phyloP scores from a whole-genome alignment of 2,797 vertebrate genomes.

The Malacoraja senta region DNA sequence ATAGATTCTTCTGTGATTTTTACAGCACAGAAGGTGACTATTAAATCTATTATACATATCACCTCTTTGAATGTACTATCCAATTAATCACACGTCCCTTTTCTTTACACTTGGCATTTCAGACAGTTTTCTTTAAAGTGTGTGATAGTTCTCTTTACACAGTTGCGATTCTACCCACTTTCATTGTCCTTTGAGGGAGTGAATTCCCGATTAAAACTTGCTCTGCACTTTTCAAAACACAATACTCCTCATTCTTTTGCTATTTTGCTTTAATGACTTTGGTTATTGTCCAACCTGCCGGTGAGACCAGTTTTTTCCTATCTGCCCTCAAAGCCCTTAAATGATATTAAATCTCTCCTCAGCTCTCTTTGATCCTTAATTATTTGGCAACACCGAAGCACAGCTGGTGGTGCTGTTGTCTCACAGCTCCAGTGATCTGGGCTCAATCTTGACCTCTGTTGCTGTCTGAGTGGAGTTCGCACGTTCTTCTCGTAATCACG shows the following conservation, averaged over 20 bases:
- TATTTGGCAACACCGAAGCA: no score
- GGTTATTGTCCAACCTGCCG: background rate
- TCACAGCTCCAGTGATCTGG: no score
- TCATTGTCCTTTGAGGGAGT: background rate
- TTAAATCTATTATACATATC: background rate
- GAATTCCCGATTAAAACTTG: background rate
- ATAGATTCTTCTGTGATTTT: no score
- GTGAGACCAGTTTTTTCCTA: background rate
- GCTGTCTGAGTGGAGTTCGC: no score
- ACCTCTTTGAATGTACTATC: background rate
- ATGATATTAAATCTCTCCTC: background rate
- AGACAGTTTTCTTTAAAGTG: background rate
- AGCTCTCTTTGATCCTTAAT: background rate
- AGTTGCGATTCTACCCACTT: background rate
- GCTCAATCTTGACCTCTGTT: no score
- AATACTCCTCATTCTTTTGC: background rate
- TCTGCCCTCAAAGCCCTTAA: background rate
- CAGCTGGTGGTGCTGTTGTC: no score
- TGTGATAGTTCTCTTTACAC: background rate
- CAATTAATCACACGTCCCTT: background rate
- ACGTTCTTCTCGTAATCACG: no score
- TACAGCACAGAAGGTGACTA: no score
- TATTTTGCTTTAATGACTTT: background rate
- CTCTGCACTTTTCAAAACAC: no score
- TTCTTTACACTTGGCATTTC: background rate